phyloP scores from a whole-genome alignment of 2,888 invertebrate species.

The Papilio gigon region DNA sequence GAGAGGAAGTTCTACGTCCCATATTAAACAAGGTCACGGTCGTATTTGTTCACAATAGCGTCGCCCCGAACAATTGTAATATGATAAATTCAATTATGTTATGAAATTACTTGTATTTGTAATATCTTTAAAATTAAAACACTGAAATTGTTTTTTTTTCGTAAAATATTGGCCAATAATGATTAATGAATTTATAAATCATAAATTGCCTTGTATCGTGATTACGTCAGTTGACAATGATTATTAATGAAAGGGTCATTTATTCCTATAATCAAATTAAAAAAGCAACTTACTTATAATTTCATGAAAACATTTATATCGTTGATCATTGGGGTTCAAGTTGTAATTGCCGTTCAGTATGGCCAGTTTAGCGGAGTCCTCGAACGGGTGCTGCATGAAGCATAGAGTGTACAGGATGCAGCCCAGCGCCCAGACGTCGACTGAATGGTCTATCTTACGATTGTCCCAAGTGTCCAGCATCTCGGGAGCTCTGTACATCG shows the following conservation, averaged over 20 bases:
- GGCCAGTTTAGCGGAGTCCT: constrained; percentile 96
- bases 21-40: neutral
- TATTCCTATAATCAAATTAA: neutral
- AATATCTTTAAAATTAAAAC: neutral
- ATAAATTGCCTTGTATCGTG: neutral
- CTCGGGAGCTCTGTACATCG: constrained; percentile 99
- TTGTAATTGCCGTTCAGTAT: constrained; percentile 98
- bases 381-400: constrained; percentile 97
- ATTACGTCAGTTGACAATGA: neutral
- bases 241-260: neutral
- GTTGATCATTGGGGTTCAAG: constrained; percentile 90
- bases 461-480: constrained; percentile 99
- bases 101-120: too few species aligned
- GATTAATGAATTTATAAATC: neutral
- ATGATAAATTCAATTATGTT: neutral
- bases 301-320: constrained; percentile 93
- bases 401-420: constrained; percentile 96
- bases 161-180: too few species aligned
- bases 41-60: neutral
- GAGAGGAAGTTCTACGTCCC: neutral
- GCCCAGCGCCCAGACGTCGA: constrained; percentile 98
- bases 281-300: constrained; percentile 88
- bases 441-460: constrained; percentile 93
- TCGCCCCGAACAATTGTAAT: neutral
- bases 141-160: neutral